phyloP scores from a whole-genome alignment of 2,797 vertebrate genomes.

The Sylvia borin region DNA sequence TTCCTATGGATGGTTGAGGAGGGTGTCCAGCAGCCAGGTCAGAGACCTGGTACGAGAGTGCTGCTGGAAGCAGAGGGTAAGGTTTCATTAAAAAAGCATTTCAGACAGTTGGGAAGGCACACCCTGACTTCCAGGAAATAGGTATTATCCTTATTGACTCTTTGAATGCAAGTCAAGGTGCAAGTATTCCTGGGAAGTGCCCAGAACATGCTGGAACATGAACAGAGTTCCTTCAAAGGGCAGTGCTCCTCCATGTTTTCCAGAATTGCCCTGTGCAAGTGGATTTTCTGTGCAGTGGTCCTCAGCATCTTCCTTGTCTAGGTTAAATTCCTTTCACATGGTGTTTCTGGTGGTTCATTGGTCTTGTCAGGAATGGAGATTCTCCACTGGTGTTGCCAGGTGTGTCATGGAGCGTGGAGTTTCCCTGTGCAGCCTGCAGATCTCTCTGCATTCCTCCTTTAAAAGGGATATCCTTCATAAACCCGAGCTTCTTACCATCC shows the following conservation, averaged over 20 bases:
- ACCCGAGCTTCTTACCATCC: neutral
- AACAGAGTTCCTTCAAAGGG: neutral
- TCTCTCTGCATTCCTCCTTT: neutral
- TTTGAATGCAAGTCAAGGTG: neutral
- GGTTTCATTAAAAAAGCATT: neutral
- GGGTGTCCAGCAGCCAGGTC: neutral
- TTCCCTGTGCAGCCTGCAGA: neutral
- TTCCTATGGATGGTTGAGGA: neutral
- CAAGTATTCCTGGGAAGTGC: neutral
- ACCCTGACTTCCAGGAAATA: neutral
- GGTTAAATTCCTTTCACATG: neutral
- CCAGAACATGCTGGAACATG: rapidly evolving
- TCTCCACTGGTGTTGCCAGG: neutral
- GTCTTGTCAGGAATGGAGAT: neutral
- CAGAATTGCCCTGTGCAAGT: neutral
- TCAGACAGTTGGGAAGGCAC: neutral
- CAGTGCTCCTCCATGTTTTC: rapidly evolving
- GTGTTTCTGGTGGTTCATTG: neutral
- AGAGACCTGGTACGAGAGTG: neutral
- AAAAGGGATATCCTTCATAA: neutral
- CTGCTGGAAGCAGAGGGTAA: neutral
- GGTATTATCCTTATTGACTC: neutral
- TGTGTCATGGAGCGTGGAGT: rapidly evolving
- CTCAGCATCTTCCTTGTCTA: neutral
- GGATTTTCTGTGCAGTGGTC: neutral